These are phyloP conservation scores for Smutsia temminckii DNA, from an alignment of 2,797 vertebrate genomes.

Conservation along the genomic window DNA sequence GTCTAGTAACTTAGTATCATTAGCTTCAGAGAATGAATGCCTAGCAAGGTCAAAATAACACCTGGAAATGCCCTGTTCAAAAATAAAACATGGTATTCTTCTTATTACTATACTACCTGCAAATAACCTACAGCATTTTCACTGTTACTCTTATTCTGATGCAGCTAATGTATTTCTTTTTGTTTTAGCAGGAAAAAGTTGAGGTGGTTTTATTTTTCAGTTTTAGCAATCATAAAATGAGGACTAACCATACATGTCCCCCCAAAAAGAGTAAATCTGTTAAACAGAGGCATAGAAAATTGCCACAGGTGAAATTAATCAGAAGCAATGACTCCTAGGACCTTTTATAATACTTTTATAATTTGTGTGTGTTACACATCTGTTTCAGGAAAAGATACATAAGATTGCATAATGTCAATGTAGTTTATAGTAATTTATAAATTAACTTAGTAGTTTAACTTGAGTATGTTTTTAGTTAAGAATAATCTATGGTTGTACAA, in stretches of 20 bases:
- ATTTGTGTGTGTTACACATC: background rate
- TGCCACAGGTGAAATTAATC: background rate
- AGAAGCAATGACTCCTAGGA: background rate
- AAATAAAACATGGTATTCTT: background rate
- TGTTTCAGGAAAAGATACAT: background rate
- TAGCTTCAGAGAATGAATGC: background rate
- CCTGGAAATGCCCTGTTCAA: background rate
- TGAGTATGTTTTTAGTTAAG: conserved; percentile 33
- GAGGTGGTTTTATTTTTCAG: background rate
- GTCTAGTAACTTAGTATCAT: background rate
- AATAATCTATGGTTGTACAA: background rate
- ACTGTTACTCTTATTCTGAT: background rate
- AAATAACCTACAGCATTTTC: background rate
- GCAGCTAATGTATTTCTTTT: conserved; percentile 26
- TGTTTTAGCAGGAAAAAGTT: conserved; percentile 18
- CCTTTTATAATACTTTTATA: background rate
- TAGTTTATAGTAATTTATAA: background rate
- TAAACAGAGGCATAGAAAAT: background rate
- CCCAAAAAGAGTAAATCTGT: background rate
- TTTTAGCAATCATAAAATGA: conserved; percentile 22
- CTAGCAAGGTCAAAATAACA: background rate
- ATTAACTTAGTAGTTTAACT: background rate
- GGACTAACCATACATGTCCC: background rate
- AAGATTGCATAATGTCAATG: background rate
- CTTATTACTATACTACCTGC: background rate